Evolutionary conservation across 1,140 invertebrate species (phyloP).

Genomic region (Bicyclus anynana): DNA sequence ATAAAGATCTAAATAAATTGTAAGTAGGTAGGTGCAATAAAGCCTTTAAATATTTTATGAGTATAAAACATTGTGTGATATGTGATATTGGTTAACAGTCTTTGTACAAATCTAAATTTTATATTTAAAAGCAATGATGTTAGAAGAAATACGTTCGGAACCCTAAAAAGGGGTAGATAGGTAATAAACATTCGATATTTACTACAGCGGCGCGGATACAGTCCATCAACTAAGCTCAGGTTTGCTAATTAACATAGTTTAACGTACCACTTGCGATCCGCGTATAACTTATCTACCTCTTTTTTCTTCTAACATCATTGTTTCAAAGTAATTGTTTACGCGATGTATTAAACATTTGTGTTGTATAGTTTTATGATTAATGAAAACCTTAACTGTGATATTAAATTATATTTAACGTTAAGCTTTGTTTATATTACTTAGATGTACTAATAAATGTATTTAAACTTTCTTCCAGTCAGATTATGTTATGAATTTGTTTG

Average conservation of each 20-base stretch:
- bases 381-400: conserved; percentile 53
- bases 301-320: no score
- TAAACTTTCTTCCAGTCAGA: conserved; percentile 48
- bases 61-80: conserved; percentile 22
- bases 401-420: conserved; percentile 48
- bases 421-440: conserved; percentile 34
- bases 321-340: background rate
- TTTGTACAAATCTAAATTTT: conserved; percentile 1
- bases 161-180: no score
- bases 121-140: background rate
- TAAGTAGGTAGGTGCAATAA: conserved; percentile 27
- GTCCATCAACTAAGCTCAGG: no score
- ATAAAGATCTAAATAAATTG: background rate
- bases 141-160: no score
- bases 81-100: conserved; percentile 14
- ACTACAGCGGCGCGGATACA: no score
- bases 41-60: background rate
- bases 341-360: background rate
- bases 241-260: no score
- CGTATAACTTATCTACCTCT: no score
- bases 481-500: conserved; percentile 63
- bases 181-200: no score
- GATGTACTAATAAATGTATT: conserved; percentile 48
- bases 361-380: conserved; percentile 13
- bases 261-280: no score